phyloP scores from a whole-genome alignment of 2,888 invertebrate species.

The Eugnorisma glareosa region DNA sequence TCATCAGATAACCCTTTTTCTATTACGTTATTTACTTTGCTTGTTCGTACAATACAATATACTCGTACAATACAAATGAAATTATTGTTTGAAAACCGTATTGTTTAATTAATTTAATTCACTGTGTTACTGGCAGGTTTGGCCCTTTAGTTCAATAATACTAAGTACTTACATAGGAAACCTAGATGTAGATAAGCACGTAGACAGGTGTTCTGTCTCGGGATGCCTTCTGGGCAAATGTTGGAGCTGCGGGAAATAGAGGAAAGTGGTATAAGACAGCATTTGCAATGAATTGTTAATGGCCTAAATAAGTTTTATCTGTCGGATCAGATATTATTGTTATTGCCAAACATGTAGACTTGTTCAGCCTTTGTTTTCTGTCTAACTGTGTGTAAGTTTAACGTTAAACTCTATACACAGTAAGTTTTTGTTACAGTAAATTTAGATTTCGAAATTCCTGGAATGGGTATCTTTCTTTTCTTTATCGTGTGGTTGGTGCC shows the following conservation, averaged over 20 bases:
- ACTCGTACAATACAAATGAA: constrained; percentile 38
- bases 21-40: constrained; percentile 48
- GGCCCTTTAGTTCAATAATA: neutral
- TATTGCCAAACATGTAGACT: neutral
- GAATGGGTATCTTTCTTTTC: too few species aligned
- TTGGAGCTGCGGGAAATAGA: neutral
- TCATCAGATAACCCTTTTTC: constrained; percentile 51
- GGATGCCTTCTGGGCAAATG: neutral
- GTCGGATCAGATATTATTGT: neutral
- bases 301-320: neutral
- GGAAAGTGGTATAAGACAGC: neutral
- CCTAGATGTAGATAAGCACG: neutral
- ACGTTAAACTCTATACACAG: neutral
- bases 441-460: neutral
- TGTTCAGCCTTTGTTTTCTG: neutral
- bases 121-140: neutral
- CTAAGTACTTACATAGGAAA: neutral
- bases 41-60: constrained; percentile 27
- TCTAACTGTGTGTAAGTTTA: neutral
- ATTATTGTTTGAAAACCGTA: constrained; percentile 24
- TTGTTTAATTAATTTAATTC: constrained; percentile 30
- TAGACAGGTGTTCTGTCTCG: neutral
- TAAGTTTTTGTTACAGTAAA: neutral
- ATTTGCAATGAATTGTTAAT: neutral
- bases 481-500: too few species aligned